These are phyloP conservation scores for Nycticryphes semicollaris DNA, from an alignment of 2,113 vertebrate genomes.

Conservation along the genomic window DNA sequence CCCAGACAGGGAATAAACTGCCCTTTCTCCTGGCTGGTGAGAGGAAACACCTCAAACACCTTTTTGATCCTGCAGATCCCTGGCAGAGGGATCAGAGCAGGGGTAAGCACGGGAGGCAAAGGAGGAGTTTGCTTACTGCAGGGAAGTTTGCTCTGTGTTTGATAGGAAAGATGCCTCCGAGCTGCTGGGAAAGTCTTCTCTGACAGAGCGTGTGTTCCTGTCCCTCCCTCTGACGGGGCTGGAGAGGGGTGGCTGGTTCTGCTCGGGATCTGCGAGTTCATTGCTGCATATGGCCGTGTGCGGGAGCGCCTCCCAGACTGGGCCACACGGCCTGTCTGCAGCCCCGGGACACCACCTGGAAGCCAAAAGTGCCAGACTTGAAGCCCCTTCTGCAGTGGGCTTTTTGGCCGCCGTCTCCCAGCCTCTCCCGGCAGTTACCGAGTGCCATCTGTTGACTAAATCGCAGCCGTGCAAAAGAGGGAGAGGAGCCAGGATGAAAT, in stretches of 20 bases:
- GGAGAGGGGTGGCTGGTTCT: background rate
- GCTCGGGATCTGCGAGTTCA: background rate
- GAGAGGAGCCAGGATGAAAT: background rate
- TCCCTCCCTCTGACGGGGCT: background rate
- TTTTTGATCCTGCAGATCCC: background rate
- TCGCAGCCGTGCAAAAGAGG: background rate
- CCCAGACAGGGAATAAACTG: background rate
- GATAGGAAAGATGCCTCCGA: background rate
- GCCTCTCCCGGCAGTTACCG: conserved; percentile 11
- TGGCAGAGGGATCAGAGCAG: background rate
- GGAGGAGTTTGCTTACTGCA: background rate
- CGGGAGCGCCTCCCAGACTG: background rate
- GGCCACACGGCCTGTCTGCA: background rate
- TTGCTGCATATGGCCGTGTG: accelerated
- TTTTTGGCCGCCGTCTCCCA: background rate
- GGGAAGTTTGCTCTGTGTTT: background rate
- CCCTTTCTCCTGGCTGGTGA: background rate
- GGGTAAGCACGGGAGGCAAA: background rate
- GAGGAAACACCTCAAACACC: background rate
- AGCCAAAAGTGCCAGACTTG: background rate
- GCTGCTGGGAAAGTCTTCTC: background rate
- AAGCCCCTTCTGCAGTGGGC: background rate
- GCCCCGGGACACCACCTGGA: accelerated
- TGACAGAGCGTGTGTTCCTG: background rate
- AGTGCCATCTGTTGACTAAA: conserved; percentile 59